Conservation (phyloP, 2,888 invertebrate species). For the Latheticus oryzae region DNA sequence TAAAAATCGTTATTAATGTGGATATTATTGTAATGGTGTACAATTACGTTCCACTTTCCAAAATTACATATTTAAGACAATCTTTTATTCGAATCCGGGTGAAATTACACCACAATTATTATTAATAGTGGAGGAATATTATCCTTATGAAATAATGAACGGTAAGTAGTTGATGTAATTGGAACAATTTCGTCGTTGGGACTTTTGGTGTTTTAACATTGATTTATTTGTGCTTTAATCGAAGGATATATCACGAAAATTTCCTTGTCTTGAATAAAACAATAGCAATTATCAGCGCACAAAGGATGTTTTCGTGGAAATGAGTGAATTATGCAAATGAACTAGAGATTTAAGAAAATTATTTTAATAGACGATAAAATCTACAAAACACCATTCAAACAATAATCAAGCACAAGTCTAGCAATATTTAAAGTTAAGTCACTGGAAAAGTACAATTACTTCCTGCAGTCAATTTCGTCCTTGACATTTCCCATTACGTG, state of each 20-base stretch:
- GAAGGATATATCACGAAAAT: slow-evolving; percentile 31
- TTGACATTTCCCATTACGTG: slow-evolving; percentile 27
- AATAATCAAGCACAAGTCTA: no score
- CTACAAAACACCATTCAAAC: no score
- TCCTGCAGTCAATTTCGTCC: slow-evolving; percentile 12
- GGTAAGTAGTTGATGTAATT: slow-evolving; percentile 20
- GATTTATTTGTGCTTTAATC: slow-evolving; percentile 33
- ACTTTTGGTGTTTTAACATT: slow-evolving; percentile 18
- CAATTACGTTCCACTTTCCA: slow-evolving; percentile 36
- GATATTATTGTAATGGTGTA: slow-evolving; percentile 35
- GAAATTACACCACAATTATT: slow-evolving; percentile 33
- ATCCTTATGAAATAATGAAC: slow-evolving; percentile 29
- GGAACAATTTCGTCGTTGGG: slow-evolving; percentile 14
- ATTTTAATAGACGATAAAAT: no score
- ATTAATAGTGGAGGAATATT: slow-evolving; percentile 22
- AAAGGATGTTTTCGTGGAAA: slow-evolving; percentile 30
- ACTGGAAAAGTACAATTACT: slow-evolving; percentile 16
- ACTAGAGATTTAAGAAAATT: no score
- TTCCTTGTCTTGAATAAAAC: slow-evolving; percentile 29
- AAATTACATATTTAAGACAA: slow-evolving; percentile 36
- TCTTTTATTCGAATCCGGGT: slow-evolving; percentile 33
- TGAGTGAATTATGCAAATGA: slow-evolving; percentile 27
- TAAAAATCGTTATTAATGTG: slow-evolving; percentile 38
- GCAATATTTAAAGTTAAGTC: no score
- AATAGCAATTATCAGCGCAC: slow-evolving; percentile 20